Evolutionary conservation across 1,140 invertebrate species (phyloP).

Genomic region (Aphaenogaster ashmeadi): DNA sequence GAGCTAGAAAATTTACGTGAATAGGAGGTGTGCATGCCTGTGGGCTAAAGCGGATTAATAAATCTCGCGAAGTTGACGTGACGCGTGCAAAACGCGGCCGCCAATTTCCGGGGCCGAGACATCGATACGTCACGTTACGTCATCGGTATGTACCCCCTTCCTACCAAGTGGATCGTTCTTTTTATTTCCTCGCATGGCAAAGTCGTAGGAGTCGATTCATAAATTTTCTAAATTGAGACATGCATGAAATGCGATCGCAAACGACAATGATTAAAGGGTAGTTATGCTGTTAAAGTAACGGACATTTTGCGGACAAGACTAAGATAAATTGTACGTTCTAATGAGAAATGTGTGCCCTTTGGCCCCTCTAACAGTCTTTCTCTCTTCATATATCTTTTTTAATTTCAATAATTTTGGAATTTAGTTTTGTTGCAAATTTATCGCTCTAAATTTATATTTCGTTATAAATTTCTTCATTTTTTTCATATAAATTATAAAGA

Average conservation of each 20-base stretch:
- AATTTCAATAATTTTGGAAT: neutral
- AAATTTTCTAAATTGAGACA: conserved; percentile 41
- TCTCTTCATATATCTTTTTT: neutral
- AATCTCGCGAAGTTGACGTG: conserved; percentile 24
- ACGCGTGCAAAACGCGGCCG: conserved; percentile 5
- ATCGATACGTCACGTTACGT: conserved; percentile 51
- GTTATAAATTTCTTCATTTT: neutral
- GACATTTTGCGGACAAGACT: neutral
- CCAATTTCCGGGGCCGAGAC: conserved; percentile 50
- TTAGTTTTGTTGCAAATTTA: neutral
- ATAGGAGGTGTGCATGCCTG: conserved; percentile 13
- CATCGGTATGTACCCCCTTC: neutral
- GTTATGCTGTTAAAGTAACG: neutral
- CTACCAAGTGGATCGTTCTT: neutral
- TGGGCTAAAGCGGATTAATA: conserved; percentile 50
- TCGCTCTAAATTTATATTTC: neutral
- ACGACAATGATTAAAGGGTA: conserved; percentile 42
- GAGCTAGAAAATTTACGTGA: neutral
- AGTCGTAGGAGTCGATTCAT: conserved; percentile 16
- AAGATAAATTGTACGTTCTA: neutral
- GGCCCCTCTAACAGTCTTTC: neutral
- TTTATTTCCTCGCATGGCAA: neutral
- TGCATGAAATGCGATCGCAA: conserved; percentile 17
- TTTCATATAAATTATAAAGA: neutral
- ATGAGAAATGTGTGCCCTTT: neutral